Evolutionary conservation across 2,113 vertebrate species (phyloP), one percentile per base, ranked within the genome.

Genomic region (Perca fluviatilis): DNA sequence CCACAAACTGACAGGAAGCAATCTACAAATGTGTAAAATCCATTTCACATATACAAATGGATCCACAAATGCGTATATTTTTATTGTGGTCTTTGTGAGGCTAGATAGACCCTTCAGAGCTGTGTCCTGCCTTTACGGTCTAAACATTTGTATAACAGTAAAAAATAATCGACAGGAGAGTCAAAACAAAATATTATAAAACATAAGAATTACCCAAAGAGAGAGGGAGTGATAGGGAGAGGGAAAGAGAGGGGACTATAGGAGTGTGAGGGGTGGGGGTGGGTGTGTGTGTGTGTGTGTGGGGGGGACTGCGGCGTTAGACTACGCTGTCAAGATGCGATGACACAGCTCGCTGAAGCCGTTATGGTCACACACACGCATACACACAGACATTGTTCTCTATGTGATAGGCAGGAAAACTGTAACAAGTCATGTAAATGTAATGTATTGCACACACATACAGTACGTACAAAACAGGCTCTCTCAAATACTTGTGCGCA

Each of bases 341-440:
- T 90, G 88, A 90, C 90, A 92, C 88, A 90, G 90, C 88, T 89
- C 43, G 25, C 71, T 85, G 77, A 86, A 33, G 74, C 86, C 65
- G 49, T 73, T 81, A 53, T 66, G 74, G 66, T 82, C 73, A 47
- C 72, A 72, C 70, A 33, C 66, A 43, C 46, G 27, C 30, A 49
- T 47, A 33, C 33, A 74, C 25, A 56, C 30, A 77, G 15, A 65
- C 33, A 27, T 8, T 6, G 40, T 40, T 65, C 80, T 70, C 51
- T 16, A 13, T 76, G 53, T 50, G 49, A 51, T 2, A 30, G n/a
- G 18, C 54, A 30, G 62, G 21, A 14, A 33, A 67, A 65, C 51
- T 36, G 23, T 49, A 75, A 57, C 21, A 57, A 75, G 66, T 85
- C 66, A 54, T 77, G 19, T n/a, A 14, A 19, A 43, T 74, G 33